phyloP scores from a whole-genome alignment of 2,113 vertebrate species.

The Salvelinus alpinus region DNA sequence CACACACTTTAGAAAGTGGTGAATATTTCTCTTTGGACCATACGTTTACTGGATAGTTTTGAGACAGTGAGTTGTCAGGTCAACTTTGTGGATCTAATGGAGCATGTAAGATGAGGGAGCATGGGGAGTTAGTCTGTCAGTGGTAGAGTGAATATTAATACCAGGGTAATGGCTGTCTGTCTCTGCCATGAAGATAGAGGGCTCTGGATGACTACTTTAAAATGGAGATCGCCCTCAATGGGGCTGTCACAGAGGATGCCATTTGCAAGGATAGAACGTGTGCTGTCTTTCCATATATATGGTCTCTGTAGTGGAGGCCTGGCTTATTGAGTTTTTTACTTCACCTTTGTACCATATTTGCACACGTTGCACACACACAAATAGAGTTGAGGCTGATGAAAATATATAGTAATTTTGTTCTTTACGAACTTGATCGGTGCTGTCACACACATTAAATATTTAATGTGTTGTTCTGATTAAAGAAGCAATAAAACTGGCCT shows the following conservation, averaged over 20 bases:
- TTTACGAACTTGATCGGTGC: too few species aligned
- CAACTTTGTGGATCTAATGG: background rate
- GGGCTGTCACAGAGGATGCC: too few species aligned
- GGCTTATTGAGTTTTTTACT: background rate
- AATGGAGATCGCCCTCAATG: too few species aligned
- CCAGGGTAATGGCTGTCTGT: background rate
- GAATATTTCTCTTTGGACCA: background rate
- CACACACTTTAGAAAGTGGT: background rate
- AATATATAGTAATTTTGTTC: too few species aligned
- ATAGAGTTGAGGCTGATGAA: too few species aligned
- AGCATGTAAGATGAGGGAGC: background rate
- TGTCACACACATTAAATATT: too few species aligned
- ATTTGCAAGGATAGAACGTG: too few species aligned
- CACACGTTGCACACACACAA: conserved; percentile 27
- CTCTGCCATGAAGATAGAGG: background rate
- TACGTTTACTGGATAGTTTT: background rate
- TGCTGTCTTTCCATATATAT: too few species aligned
- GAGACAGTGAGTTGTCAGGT: background rate
- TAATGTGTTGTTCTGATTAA: too few species aligned
- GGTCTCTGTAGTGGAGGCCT: background rate
- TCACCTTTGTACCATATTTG: conserved; percentile 36
- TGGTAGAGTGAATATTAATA: background rate
- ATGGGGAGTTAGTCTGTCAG: background rate
- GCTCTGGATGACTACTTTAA: too few species aligned
- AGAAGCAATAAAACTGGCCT: too few species aligned